Percentiles rank a stretch among this genome's conserved stretches.
Evolutionary conservation across 2,113 vertebrate species (phyloP).

Genomic region (Ammodytes marinus): DNA sequence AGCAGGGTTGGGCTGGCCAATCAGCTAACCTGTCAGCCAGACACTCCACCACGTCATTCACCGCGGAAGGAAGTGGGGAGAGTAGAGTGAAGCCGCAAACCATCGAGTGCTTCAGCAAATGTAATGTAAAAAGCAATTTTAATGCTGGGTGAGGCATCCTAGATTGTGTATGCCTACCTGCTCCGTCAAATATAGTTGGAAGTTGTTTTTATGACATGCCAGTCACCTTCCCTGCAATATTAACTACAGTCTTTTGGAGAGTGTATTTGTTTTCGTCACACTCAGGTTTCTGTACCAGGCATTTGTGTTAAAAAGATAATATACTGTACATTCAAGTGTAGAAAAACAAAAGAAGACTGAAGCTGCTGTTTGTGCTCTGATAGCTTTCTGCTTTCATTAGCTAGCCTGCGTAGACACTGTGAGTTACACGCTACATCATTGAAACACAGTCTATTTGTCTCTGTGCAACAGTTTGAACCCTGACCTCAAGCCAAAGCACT

Average conservation of each 20-base stretch:
- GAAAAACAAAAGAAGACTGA: neutral
- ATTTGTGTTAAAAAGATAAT: too few relatives aligned
- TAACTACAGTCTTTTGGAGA: too few relatives aligned
- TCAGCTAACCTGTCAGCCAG: constrained; percentile 26
- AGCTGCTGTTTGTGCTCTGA: neutral
- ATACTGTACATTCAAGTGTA: too few relatives aligned
- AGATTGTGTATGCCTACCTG: too few relatives aligned
- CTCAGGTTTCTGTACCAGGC: too few relatives aligned
- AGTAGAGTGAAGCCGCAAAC: neutral
- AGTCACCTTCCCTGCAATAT: too few relatives aligned
- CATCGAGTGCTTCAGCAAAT: neutral
- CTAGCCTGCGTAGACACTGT: neutral
- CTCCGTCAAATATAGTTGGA: too few relatives aligned
- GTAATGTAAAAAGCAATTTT: neutral
- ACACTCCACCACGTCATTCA: constrained; percentile 29
- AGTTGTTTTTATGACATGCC: too few relatives aligned
- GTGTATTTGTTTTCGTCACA: too few relatives aligned
- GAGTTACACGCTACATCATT: neutral
- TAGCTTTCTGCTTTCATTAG: neutral
- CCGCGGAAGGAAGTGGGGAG: constrained; percentile 23
- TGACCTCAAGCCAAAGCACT: too few relatives aligned
- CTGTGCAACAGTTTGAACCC: too few relatives aligned
- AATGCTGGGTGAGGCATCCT: too few relatives aligned
- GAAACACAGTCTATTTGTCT: neutral
- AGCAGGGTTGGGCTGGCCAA: constrained; percentile 25